phyloP scores from a whole-genome alignment of 2,797 vertebrate species.

The Hypotaenidia okinawae region DNA sequence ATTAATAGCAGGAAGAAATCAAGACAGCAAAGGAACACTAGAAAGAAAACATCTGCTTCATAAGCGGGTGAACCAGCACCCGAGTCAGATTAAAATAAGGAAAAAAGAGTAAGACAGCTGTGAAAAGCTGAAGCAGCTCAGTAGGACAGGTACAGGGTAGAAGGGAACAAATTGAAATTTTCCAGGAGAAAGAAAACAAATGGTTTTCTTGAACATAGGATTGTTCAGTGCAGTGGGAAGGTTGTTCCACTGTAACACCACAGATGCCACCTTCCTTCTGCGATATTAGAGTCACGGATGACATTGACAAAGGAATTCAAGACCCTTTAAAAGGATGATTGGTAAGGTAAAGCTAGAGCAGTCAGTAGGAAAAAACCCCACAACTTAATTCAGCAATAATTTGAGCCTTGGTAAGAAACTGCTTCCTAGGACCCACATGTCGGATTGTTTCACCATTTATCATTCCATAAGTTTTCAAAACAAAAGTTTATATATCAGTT shows the following conservation, averaged over 20 bases:
- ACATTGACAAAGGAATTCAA: not conserved
- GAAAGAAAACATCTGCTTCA: not conserved
- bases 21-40: not conserved
- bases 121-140: not conserved
- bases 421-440: not conserved
- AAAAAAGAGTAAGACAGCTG: not conserved
- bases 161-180: not conserved
- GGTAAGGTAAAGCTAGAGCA: not conserved
- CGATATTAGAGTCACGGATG: not conserved
- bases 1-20: not conserved
- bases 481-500: not conserved
- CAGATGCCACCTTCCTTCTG: not conserved
- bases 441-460: not conserved
- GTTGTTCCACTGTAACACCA: not conserved
- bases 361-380: not conserved
- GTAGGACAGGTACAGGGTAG: not conserved
- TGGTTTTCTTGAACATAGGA: not conserved
- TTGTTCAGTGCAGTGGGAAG: not conserved
- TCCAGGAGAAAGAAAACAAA: not conserved
- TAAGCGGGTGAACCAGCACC: not conserved
- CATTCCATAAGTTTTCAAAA: not conserved
- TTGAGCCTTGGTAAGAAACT: not conserved
- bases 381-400: not conserved
- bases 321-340: not conserved
- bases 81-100: not conserved